phyloP scores from a whole-genome alignment of 1,140 invertebrate species.

The Euwallacea fornicatus region DNA sequence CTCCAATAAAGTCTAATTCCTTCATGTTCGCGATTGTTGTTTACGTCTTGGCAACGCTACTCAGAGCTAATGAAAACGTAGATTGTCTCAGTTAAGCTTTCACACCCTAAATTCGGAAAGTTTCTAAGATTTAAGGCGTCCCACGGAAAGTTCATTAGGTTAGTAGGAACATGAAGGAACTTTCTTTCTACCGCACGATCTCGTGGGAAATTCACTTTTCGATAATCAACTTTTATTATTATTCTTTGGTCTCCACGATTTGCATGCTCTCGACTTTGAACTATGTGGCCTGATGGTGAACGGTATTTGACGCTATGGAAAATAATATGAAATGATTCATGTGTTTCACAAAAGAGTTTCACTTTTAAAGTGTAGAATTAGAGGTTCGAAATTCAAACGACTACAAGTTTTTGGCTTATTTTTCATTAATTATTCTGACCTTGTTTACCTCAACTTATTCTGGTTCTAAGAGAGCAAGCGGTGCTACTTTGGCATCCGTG shows the following conservation, averaged over 20 bases:
- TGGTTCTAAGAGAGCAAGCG: too few species aligned
- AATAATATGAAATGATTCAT: too few species aligned
- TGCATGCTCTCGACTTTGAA: not conserved
- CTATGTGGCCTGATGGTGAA: not conserved
- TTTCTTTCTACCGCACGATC: conserved; percentile 21
- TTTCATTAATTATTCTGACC: not conserved
- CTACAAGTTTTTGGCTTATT: not conserved
- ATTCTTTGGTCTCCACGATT: not conserved
- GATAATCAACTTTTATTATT: conserved; percentile 26
- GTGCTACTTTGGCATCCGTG: too few species aligned
- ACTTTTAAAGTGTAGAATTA: not conserved
- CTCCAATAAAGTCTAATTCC: not conserved
- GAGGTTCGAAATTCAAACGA: not conserved
- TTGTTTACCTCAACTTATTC: conserved; percentile 1
- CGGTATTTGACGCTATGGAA: too few species aligned
- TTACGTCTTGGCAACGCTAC: not conserved
- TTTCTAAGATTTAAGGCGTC: conserved; percentile 2
- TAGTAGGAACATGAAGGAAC: conserved; percentile 19
- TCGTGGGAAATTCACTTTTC: conserved; percentile 20
- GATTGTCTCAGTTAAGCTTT: conserved; percentile 3
- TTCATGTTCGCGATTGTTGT: not conserved
- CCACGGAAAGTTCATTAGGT: conserved; percentile 31
- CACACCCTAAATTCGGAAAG: conserved; percentile 21
- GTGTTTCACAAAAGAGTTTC: not conserved
- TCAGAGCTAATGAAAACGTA: not conserved